Base-by-base conservation (phyloP, 1,140 invertebrate genomes). In the Drosophila hydei region DNA sequence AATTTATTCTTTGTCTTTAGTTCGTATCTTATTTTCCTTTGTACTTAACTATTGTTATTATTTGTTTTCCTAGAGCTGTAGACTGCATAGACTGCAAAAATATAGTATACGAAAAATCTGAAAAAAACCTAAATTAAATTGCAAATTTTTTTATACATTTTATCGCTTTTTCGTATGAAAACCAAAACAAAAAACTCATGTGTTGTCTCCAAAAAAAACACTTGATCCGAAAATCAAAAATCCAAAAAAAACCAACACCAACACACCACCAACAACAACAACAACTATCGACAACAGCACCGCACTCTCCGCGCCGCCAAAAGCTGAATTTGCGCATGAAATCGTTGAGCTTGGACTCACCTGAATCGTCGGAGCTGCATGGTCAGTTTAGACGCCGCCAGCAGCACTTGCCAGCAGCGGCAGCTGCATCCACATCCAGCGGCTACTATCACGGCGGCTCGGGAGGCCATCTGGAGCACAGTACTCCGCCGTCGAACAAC, bases 241-340 rank as follows among this genome's bases (percentile, higher is more conserved):
- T n/a, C n/a, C n/a, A 60, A 47, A 45, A 67, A 18, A 43, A 59
- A 64, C 38, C 56, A 76, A 67, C 27, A 50, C 55, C 27, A 50
- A 16, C 56, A 72, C 36, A 23, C 33, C 43, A 45, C 54, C 38
- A 68, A 79, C 51, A 69, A 85, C 60, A 73, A 75, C 48, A 60
- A 62, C 25, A 51, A 63, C 14, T 25, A 71, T 12, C 64, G 90
- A 75, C 52, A 91, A 90, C 95, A 98, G 98, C 97, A 79, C 97
- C 97, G 65, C 97, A 98, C 93, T 98, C 97, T 92, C 98, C 98
- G 77, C 95, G 97, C 91, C 95, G 97, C 63, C 97, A 98, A 94
- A 97, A 98, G 93, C 94, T 99, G 92, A 98, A 98, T 93, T 94
- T 98, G 92, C 95, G 98, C 84, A 99, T 99, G 98, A 99, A 99